Conservation (phyloP, 2,113 vertebrate species). For the Etia nguti region DNA sequence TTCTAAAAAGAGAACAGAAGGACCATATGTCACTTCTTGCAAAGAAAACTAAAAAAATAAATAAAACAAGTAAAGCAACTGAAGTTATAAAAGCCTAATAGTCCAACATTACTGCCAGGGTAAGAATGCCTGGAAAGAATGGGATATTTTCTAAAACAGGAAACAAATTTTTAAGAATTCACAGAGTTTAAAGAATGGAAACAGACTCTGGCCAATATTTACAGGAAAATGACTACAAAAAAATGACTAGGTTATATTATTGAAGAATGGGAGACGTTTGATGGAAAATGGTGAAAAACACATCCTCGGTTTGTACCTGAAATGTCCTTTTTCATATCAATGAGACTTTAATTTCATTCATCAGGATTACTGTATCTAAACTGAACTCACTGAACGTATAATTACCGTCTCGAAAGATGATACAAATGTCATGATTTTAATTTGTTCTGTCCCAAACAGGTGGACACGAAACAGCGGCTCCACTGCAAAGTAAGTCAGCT, state of each 20-base stretch:
- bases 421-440: not conserved
- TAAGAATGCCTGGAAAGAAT: not conserved
- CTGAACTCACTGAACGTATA: not conserved
- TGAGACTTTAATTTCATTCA: not conserved
- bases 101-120: not conserved
- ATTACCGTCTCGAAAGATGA: not conserved
- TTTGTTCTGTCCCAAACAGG: slow-evolving; percentile 59
- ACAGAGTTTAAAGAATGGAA: not conserved
- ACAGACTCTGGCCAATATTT: not conserved
- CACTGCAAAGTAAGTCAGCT: slow-evolving; percentile 83
- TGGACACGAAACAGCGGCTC: slow-evolving; percentile 83
- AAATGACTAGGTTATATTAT: not conserved
- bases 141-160: not conserved
- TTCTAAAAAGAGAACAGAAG: not conserved
- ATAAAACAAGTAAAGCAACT: not conserved
- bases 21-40: not conserved
- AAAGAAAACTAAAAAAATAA: not conserved
- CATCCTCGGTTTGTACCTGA: not conserved
- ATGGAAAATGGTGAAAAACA: not conserved
- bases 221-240: not conserved
- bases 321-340: not conserved
- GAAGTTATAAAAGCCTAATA: not conserved
- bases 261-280: not conserved
- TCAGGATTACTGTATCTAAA: not conserved
- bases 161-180: not conserved